Evolutionary conservation across 2,888 invertebrate species (phyloP), one percentile per base, ranked within the genome.

Genomic region (Cerastoderma edule): DNA sequence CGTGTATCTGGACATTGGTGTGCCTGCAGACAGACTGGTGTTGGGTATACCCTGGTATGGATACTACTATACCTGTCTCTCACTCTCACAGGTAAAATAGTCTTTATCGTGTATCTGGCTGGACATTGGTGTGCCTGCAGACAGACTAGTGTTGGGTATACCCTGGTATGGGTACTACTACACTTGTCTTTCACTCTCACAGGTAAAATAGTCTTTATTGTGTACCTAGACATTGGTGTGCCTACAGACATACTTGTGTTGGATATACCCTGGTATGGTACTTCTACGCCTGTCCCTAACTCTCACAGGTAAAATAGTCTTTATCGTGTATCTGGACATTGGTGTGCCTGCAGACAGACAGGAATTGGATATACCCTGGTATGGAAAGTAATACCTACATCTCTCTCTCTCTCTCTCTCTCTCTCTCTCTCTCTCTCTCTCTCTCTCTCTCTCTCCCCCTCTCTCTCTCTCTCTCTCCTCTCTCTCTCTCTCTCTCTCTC

Each of bases 141-240:
- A 86, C 30, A 91, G 90, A 63, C 72, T 93, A 74, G 89, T 93
- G 3, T 83, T 93, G 3, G 93, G 93, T 22, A 85, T 93, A 10
- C 93, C 93, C 0, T 93, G 93, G 93, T 93, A 93, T 80, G 93
- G 93, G 4, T 93, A 93, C 80, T 76, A 88, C 68, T 93, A 93
- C 76, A 83, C 83, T 3, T 93, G 93, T 54, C 22, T 82, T 3
- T 32, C 48, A 22, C 27, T 84, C 2, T 66, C 80, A n/a, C 6
- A 68, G 75, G 85, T 85, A 70, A 19, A 72, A 67, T 28, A 16
- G 19, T 3, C 16, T 1, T 13, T 39, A 8, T 39, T 16, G 16
- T 8, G 16, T 39, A 39, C 16, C 8, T 8, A n/a, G 27, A 66
- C 32, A 48, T 2, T 57, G 6, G 35, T n/a, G 54, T 68, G 22